A percentile compares a stretch with the other conserved stretches of the same genome.
phyloP scores from a whole-genome alignment of 2,888 invertebrate genomes.

The Synanthedon formicaeformis region DNA sequence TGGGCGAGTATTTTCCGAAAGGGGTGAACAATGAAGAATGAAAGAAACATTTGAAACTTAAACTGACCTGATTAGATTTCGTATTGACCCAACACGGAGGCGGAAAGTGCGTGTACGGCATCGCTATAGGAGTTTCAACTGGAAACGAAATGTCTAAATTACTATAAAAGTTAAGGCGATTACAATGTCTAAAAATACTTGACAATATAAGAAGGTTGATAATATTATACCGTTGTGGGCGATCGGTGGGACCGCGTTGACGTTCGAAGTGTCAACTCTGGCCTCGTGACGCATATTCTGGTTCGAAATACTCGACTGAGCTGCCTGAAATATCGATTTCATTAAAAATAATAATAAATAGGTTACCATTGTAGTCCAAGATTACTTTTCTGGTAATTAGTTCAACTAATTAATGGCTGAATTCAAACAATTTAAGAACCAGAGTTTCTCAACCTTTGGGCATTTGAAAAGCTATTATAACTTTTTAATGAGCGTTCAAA shows the following conservation, averaged over 20 bases:
- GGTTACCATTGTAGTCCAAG: no score
- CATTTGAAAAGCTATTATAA: no score
- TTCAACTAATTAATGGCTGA: no score
- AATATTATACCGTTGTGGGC: conserved; percentile 40
- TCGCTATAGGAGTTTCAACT: conserved; percentile 31
- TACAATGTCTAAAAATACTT: neutral
- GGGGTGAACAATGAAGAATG: no score
- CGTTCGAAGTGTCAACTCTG: conserved; percentile 37
- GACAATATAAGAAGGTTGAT: neutral
- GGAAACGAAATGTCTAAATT: conserved; percentile 11
- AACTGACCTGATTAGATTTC: conserved; percentile 54
- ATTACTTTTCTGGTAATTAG: no score
- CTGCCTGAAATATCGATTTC: conserved; percentile 17
- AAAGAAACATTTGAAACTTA: no score
- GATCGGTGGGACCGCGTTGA: conserved; percentile 50
- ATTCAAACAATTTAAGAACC: no score
- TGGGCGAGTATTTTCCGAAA: no score
- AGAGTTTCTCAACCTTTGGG: no score
- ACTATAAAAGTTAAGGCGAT: neutral
- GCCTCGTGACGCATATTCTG: conserved; percentile 43
- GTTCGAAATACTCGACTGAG: conserved; percentile 33
- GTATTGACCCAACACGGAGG: conserved; percentile 50
- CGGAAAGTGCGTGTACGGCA: conserved; percentile 43
- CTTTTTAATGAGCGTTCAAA: no score
- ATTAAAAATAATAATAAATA: no score